Conservation (phyloP, 2,888 invertebrate genomes). For the Hydrotaea cyrtoneurina region DNA sequence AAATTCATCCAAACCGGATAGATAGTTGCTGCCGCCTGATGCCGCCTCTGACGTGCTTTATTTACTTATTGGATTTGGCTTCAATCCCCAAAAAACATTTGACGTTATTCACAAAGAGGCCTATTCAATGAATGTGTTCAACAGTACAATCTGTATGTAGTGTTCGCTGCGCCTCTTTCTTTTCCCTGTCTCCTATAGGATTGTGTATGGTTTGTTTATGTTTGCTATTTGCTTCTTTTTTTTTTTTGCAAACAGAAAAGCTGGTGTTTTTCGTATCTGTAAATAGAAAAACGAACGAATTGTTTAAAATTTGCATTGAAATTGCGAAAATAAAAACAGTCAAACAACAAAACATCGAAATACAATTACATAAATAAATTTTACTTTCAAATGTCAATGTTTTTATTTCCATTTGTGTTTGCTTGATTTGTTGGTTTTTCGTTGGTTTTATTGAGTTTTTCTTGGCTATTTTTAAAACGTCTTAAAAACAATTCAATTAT, state of each 20-base stretch:
- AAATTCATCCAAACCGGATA: neutral
- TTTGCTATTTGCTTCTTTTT: constrained; percentile 40
- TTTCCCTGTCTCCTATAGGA: constrained; percentile 27
- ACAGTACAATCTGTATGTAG: neutral
- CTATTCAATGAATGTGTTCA: too few relatives aligned
- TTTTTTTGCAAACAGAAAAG: constrained; percentile 44
- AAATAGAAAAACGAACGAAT: constrained; percentile 54
- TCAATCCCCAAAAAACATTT: constrained; percentile 6
- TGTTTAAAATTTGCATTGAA: neutral
- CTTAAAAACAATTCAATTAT: neutral
- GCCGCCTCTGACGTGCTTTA: constrained; percentile 12
- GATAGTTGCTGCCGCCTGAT: neutral
- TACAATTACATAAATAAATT: constrained; percentile 62
- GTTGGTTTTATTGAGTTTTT: constrained; percentile 20
- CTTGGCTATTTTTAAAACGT: constrained; percentile 49
- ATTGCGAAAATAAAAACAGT: constrained; percentile 25
- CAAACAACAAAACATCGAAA: neutral
- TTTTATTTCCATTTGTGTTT: constrained; percentile 25
- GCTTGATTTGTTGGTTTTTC: neutral
- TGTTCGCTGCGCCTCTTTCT: constrained; percentile 1
- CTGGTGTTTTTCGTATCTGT: constrained; percentile 58
- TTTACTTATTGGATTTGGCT: constrained; percentile 1
- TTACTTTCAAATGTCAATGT: constrained; percentile 67
- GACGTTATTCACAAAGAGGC: neutral
- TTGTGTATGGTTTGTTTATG: constrained; percentile 57